Evolutionary conservation across 2,113 vertebrate species (phyloP), one percentile per base, ranked within the genome.

Genomic region (Columba livia): DNA sequence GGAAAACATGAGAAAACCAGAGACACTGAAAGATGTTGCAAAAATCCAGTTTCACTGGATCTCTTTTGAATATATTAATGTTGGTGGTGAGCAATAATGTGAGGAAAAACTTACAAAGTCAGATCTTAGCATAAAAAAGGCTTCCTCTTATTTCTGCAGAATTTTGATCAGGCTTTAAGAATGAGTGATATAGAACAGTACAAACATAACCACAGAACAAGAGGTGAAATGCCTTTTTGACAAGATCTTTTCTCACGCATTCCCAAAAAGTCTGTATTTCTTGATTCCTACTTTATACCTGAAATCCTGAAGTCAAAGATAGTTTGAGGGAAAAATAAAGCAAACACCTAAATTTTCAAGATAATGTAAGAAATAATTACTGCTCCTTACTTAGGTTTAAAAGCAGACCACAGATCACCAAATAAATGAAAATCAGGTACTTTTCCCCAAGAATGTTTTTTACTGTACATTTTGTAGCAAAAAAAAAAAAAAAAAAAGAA

Each of bases 381-480:
- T 58, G 34, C 8, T 85, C 8, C 56, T 85, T 66, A 17, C 40
- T 66, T 54, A 74, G 6, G 12, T 78, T 88, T 91, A 40, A 94
- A 75, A 90, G 44, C 21, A 94, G 53, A 90, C 11, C 71, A 62
- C 24, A 10, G 21, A 71, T 40, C n/a, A 83, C 31, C 40, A 85
- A 96, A 95, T 80, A 86, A 97, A 97, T 74, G 84, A 94, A 96
- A 95, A 88, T 15, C 89, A 95, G 19, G 10, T 89, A 48, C 18
- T 61, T 62, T 84, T 86, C 72, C 92, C 86, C 91, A 94, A 94
- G 90, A 74, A 96, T 96, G 32, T 71, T 66, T 96, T 98, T 98
- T 97, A 98, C 98, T 97, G 95, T 97, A 98, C 97, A 97, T 93
- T 97, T 97, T 95, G 83, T 97, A 97, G 89, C 50, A 97, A 97